Evolutionary conservation across 2,797 vertebrate species (phyloP), one percentile per base, ranked within the genome.

Genomic region (Diplodus puntazzo): DNA sequence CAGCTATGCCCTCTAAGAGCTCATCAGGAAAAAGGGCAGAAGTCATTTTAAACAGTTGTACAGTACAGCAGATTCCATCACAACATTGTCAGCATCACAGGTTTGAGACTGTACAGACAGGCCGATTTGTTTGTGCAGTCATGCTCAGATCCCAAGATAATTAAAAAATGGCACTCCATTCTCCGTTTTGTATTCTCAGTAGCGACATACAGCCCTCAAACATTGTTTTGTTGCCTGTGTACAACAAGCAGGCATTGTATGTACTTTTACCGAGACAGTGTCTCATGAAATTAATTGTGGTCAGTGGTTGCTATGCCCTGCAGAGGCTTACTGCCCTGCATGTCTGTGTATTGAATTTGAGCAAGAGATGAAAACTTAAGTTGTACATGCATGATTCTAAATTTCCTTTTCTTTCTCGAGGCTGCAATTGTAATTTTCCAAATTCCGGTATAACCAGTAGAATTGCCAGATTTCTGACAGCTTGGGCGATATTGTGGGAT

Each of bases 61-160:
- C 30, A 74, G 52, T 83, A 75, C 80, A 83, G 78, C 73, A 81
- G 78, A 75, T 74, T 64, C 27, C 45, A 54, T 73, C 63, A 68
- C 59, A 81, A 76, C 67, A 70, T 49, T 27, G 55, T 82, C 72
- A 64, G 61, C 46, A 16, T 82, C 73, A 67, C 65, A 42, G 54
- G 20, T 67, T 67, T 27, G 20, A 72, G 23, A 60, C 50, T 59
- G 73, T 34, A 53, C 65, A 66, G 54, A 48, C 23, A 5, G 42
- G 43, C 25, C 6, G 0, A 20, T 16, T 43, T 17, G 14, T 73
- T 63, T 80, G 69, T 20, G 58, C 57, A 49, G 27, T 64, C 46
- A 20, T 58, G 60, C 52, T 17, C 16, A 75, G 46, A 58, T 84
- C 45, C 67, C 71, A 72, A 18, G 0, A 3, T 46, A 55, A 73